Evolutionary conservation across 2,113 vertebrate species (phyloP).

Genomic region (Regulus satrapa): DNA sequence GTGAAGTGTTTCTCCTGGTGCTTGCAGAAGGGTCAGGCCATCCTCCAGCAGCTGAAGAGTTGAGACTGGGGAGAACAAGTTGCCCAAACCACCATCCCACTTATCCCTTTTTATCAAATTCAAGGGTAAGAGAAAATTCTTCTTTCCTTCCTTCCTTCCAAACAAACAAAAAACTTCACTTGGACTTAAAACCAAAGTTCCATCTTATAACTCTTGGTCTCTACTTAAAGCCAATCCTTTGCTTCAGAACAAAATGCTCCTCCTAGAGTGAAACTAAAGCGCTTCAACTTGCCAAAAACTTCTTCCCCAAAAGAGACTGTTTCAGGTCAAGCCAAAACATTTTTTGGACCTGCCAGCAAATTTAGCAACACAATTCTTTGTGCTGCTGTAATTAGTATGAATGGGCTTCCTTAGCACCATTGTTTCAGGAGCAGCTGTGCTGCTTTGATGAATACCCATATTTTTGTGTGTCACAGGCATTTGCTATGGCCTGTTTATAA

Average conservation of each 20-base stretch:
- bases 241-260: background rate
- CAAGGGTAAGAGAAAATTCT: background rate
- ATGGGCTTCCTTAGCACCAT: slow-evolving; percentile 47
- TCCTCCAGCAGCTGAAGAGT: background rate
- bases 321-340: slow-evolving; percentile 59
- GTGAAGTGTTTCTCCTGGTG: background rate
- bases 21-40: background rate
- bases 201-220: background rate
- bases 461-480: slow-evolving; percentile 35
- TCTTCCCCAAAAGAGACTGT: slow-evolving; percentile 27
- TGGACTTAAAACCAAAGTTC: background rate
- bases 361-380: slow-evolving; percentile 51
- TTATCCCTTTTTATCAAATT: background rate
- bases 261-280: background rate
- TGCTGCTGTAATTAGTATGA: slow-evolving; percentile 57
- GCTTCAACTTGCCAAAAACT: slow-evolving; percentile 36
- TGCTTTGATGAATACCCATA: slow-evolving; percentile 56
- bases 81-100: background rate
- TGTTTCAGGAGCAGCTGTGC: slow-evolving; percentile 56
- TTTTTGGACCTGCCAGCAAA: slow-evolving; percentile 55
- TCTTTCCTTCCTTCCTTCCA: background rate
- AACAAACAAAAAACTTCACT: background rate
- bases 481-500: slow-evolving; percentile 44
- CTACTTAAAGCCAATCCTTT: background rate
- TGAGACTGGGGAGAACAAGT: background rate